Evolutionary conservation across 2,113 vertebrate genomes (phyloP).

Genomic region (Cavia aperea): DNA sequence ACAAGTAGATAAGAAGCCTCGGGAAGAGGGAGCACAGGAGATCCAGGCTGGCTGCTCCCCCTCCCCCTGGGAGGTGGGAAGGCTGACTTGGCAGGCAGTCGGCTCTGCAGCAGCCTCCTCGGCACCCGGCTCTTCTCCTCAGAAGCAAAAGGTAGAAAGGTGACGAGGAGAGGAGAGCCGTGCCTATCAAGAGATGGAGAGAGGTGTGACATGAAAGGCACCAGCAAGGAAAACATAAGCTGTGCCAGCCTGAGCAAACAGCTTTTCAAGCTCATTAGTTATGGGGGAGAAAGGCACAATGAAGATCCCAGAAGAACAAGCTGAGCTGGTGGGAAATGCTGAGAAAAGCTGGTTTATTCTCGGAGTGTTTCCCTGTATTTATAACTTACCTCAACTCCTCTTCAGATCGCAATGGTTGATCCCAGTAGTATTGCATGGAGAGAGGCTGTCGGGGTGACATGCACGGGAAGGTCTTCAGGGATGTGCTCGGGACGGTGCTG

Average conservation of each 20-base stretch:
- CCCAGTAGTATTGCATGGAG: background rate
- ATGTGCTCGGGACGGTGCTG: background rate
- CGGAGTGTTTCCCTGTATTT: conserved; percentile 43
- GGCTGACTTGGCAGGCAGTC: background rate
- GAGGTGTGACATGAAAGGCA: background rate
- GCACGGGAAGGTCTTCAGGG: background rate
- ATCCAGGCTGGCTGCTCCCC: background rate
- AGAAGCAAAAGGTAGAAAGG: background rate
- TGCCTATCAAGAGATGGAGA: background rate
- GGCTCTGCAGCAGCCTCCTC: too few relatives aligned
- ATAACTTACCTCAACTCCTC: conserved; percentile 23
- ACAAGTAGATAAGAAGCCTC: background rate
- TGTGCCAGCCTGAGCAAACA: background rate
- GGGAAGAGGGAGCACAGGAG: background rate
- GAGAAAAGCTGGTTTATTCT: conserved; percentile 40
- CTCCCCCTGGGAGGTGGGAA: background rate
- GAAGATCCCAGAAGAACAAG: conserved; percentile 19
- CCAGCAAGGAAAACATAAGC: background rate
- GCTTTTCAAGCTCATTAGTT: background rate
- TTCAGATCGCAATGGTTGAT: background rate
- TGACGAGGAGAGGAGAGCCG: background rate
- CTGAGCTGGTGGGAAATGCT: conserved; percentile 35
- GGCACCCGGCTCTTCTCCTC: background rate
- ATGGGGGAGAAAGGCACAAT: background rate
- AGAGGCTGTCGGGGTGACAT: background rate